Evolutionary conservation across 2,888 invertebrate species (phyloP), one percentile per base, ranked within the genome.

Genomic region (Cyclophora punctaria): DNA sequence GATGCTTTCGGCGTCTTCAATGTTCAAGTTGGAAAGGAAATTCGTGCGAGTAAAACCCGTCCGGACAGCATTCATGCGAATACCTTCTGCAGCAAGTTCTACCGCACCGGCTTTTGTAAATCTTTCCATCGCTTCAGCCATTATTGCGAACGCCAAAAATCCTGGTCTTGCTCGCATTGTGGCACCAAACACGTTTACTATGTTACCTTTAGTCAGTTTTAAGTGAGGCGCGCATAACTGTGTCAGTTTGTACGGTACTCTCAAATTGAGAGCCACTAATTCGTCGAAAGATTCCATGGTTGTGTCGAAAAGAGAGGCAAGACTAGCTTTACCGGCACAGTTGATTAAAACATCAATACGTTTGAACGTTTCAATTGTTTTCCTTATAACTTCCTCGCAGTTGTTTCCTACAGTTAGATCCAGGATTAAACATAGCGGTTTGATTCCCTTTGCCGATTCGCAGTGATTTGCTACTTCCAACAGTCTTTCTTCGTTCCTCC

Each of bases 21-120:
- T 5, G 49, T 80, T 79, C 46, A 81, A 52, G 56, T 80, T 80
- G 0, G 71, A 56, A 7, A 81, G 46, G 33, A 78, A 69, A 53
- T 83, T 80, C 0, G 81, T 83, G 47, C 80, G 67, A 0, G 74
- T 78, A 5, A 79, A 61, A 0, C 80, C 82, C 2, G 82, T 78
- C 34, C 80, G 60, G 0, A 83, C 81, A 2, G 79, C 79, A 44
- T 81, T 83, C 72, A 83, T 80, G 47, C 78, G 66, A 0, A 82
- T 67, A 0, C 79, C 80, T 50, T 77, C 80, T 0, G 67, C 60
- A 0, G 71, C 72, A n/a, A 80, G 50, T 53, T 83, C 82, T 4
- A 76, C 54, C 2, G 75, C 75, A 3, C 75, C 79, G 0, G 73
- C 65, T 45, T 71, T 73, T 0, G 81, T 80, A 50, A 83, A 81